A percentile compares a stretch with the other conserved stretches of the same genome.
phyloP scores from a whole-genome alignment of 2,888 invertebrate genomes.

The Lutraria lutraria region DNA sequence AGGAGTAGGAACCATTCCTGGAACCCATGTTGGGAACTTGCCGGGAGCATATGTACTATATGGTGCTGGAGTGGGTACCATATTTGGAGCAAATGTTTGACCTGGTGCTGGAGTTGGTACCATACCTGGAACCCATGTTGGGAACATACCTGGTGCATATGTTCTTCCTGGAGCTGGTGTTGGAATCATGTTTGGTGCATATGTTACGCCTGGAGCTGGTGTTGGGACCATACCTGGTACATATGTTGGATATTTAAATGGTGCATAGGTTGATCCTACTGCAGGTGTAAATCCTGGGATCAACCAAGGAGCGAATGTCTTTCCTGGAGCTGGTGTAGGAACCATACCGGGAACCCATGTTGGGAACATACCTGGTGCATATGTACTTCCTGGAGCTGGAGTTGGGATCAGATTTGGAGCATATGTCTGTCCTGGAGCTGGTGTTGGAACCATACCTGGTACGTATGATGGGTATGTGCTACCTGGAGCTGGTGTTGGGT shows the following conservation, averaged over 20 bases:
- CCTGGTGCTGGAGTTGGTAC: constrained; percentile 70
- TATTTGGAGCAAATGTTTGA: constrained; percentile 62
- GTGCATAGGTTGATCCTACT: constrained; percentile 65
- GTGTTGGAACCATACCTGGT: constrained; percentile 67
- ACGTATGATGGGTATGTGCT: constrained; percentile 51
- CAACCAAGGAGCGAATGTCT: constrained; percentile 57
- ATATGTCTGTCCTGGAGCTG: constrained; percentile 66
- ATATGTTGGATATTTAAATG: constrained; percentile 53
- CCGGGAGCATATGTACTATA: constrained; percentile 63
- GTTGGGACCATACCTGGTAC: constrained; percentile 61
- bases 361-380: constrained; percentile 59
- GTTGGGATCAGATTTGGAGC: constrained; percentile 68
- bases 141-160: constrained; percentile 52
- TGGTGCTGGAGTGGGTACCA: constrained; percentile 67
- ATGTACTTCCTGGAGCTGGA: constrained; percentile 22
- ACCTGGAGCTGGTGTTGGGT: constrained; percentile 69
- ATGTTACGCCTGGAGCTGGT: constrained; percentile 65
- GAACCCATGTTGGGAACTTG: constrained; percentile 59
- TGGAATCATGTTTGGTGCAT: constrained; percentile 67
- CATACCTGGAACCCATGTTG: constrained; percentile 65
- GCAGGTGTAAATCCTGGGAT: constrained; percentile 61
- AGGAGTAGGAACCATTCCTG: constrained; percentile 65
- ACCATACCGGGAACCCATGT: constrained; percentile 66
- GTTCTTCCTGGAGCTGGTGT: constrained; percentile 68
- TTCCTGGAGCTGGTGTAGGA: constrained; percentile 61